Base-by-base conservation (phyloP, 2,888 invertebrate genomes). In the Lysandra bellargus region DNA sequence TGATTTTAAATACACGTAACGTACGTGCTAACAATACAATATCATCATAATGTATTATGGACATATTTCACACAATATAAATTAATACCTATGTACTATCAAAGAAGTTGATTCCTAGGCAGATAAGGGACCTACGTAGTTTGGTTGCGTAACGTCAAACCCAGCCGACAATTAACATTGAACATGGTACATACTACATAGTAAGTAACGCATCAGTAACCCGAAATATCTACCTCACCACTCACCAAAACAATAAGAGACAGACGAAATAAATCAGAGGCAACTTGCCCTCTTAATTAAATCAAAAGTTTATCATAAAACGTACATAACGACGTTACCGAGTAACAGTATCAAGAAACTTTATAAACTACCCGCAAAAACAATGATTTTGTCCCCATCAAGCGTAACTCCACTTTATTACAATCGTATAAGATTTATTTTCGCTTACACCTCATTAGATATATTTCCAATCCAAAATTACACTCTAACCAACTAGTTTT, bases 271-370 rank as follows among this genome's bases (percentile, higher is more conserved):
- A 84, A 83, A 85, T 80, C 83, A 85, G 83, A 85, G 84, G 84
- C 85, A 79, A 80, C 77, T 80, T 81, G 81, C 80, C 82, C 80
- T 83, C 85, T 88, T 91, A 91, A 92, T 92, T 92, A 92, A 90
- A 88, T 88, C 86, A 84, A 86, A 85, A 88, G 88, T 90, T 89
- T 89, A 91, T 89, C 91, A 91, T 90, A 90, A 91, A 85, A 84
- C 83, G 84, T 87, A 87, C 90, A 88, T 90, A 90, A 90, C 90
- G 84, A 86, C 87, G 88, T 91, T 89, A 90, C 86, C 84, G 83
- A 84, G 86, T 86, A 86, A 87, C 85, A 87, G 88, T 87, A 86
- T 87, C 88, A 89, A 83, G 83, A 81, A 84, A 85, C 84, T 85
- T 85, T 83, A 53, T 76, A 76, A 76, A 76, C 76, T 76, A 76